Percentiles rank a stretch among this genome's conserved stretches.
Conservation (phyloP, 2,888 invertebrate genomes). For the Eupithecia exiguata region DNA sequence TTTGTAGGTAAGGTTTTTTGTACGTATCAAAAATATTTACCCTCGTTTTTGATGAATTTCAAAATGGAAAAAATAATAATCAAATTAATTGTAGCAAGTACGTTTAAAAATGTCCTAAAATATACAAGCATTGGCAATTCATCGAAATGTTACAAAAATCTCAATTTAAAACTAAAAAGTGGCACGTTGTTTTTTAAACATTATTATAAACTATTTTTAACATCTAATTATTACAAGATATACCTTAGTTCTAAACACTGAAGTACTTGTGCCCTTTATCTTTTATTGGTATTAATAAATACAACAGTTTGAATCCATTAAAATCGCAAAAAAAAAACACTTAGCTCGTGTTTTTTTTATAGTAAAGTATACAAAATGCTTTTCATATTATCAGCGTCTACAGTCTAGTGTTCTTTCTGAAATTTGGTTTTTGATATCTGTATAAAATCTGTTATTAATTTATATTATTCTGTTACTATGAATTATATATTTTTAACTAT, state of each 20-base stretch:
- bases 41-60: not conserved
- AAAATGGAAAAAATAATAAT: too few relatives aligned
- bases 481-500: not conserved
- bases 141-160: slow-evolving; percentile 58
- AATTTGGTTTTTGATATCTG: not conserved
- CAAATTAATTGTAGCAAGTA: slow-evolving; percentile 21
- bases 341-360: not conserved
- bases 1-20: not conserved
- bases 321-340: not conserved
- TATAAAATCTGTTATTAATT: not conserved
- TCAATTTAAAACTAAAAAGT: slow-evolving; percentile 54
- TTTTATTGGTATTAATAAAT: slow-evolving; percentile 20
- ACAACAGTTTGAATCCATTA: not conserved
- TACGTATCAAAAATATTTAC: not conserved
- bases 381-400: slow-evolving; percentile 14
- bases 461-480: not conserved
- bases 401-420: not conserved
- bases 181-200: slow-evolving; percentile 55
- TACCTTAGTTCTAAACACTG: slow-evolving; percentile 48
- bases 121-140: slow-evolving; percentile 53
- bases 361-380: not conserved
- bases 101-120: slow-evolving; percentile 19
- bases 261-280: slow-evolving; percentile 78
- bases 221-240: slow-evolving; percentile 46
- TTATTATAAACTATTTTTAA: slow-evolving; percentile 32